These are phyloP conservation scores for Ephialtes manifestator DNA, from an alignment of 2,888 invertebrate species.

Conservation along the genomic window DNA sequence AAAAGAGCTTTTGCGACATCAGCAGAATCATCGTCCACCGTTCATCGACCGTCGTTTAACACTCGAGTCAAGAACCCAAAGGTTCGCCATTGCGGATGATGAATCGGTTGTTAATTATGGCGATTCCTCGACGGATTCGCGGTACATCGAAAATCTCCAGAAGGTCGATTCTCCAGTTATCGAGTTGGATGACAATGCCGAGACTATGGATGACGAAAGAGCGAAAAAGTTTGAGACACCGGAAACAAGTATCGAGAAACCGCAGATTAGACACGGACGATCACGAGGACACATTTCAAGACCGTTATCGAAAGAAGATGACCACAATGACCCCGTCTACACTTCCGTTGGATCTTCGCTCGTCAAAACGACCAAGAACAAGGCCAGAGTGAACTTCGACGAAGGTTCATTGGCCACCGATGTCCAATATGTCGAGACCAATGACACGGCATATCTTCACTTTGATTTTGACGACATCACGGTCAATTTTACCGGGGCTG, in stretches of 20 bases:
- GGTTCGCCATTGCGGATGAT: conserved; percentile 27
- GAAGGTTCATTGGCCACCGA: background rate
- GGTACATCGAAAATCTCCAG: conserved; percentile 14
- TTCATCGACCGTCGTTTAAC: conserved; percentile 81
- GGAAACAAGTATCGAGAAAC: conserved; percentile 75
- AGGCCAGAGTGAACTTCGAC: background rate
- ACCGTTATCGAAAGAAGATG: conserved; percentile 64
- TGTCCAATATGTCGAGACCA: conserved; percentile 30
- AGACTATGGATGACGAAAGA: background rate
- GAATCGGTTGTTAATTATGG: conserved; percentile 25
- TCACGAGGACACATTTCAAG: conserved; percentile 84
- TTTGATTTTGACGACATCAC: conserved; percentile 57
- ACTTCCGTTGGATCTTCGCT: background rate
- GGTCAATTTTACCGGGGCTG: background rate
- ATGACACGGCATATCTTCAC: conserved; percentile 65
- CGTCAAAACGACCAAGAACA: background rate
- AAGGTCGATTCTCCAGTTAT: background rate
- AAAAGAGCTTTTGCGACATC: conserved; percentile 80
- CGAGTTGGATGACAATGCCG: conserved; percentile 3
- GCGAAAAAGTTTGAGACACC: conserved; percentile 22
- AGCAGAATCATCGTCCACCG: conserved; percentile 80
- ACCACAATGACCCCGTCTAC: conserved; percentile 12
- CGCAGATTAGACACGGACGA: conserved; percentile 86
- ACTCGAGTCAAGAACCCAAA: conserved; percentile 60
- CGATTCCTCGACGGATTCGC: conserved; percentile 49